Percentiles rank a stretch among this genome's conserved stretches.
phyloP scores from a whole-genome alignment of 23 tunicate genomes.

The Halocynthia aurantium region DNA sequence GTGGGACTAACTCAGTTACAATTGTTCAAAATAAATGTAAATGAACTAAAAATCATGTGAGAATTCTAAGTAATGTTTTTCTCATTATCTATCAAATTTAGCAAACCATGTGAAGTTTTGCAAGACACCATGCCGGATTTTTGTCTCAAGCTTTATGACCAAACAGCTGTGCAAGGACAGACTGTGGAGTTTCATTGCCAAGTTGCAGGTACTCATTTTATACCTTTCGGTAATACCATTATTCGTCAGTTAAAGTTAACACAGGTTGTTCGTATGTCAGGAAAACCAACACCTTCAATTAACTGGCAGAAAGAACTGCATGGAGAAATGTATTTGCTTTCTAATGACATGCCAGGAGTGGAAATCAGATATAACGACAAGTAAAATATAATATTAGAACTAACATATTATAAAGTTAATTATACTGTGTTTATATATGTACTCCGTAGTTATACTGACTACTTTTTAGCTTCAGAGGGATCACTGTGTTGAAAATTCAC shows the following conservation, averaged over 20 bases:
- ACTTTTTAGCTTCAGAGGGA: neutral
- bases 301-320: constrained; percentile 24
- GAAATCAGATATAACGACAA: neutral
- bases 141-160: constrained; percentile 21
- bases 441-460: neutral
- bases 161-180: constrained; percentile 25
- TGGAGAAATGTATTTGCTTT: constrained; percentile 23
- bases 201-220: constrained; percentile 18
- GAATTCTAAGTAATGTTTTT: too few relatives aligned
- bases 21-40: too few relatives aligned
- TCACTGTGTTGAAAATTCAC: constrained; percentile 15
- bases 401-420: neutral
- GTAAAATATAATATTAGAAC: neutral
- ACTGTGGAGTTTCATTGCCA: constrained; percentile 24
- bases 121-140: constrained; percentile 24
- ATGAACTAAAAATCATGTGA: too few relatives aligned
- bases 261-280: constrained; percentile 6
- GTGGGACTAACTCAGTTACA: too few relatives aligned
- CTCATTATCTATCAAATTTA: too few relatives aligned
- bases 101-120: too few relatives aligned
- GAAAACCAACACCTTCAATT: constrained; percentile 16
- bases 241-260: neutral
- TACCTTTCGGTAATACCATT: neutral
- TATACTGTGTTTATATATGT: neutral
- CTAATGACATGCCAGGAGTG: constrained; percentile 8